Evolutionary conservation across 2,113 vertebrate genomes (phyloP).

Genomic region (Scophthalmus maximus): DNA sequence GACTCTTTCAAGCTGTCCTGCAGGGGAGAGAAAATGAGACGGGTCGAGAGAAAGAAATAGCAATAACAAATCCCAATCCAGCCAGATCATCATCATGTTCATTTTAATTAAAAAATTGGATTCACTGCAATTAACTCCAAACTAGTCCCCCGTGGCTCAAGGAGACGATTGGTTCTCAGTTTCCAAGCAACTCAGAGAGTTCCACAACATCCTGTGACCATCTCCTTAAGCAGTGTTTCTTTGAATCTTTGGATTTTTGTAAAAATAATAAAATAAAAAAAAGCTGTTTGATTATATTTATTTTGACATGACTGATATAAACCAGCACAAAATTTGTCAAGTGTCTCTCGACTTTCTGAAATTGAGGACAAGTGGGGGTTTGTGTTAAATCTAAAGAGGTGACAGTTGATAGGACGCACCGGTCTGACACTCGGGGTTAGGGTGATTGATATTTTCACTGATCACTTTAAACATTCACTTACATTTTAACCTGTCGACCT

Average conservation of each 20-base stretch:
- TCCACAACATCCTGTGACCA: slow-evolving; percentile 62
- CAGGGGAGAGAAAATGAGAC: slow-evolving; percentile 79
- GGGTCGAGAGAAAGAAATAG: slow-evolving; percentile 67
- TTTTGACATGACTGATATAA: slow-evolving; percentile 25
- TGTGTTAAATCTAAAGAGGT: slow-evolving; percentile 24
- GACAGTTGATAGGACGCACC: slow-evolving; percentile 17
- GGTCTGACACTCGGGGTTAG: slow-evolving; percentile 1
- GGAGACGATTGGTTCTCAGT: slow-evolving; percentile 69
- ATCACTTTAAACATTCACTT: slow-evolving; percentile 63
- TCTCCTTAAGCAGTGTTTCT: slow-evolving; percentile 58
- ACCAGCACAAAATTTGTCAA: slow-evolving; percentile 7
- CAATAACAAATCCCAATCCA: slow-evolving; percentile 80
- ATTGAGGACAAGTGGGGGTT: slow-evolving; percentile 3
- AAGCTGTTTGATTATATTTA: slow-evolving; percentile 33
- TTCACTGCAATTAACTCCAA: slow-evolving; percentile 82
- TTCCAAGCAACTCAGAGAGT: slow-evolving; percentile 64
- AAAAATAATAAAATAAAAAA: no score
- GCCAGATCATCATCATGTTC: slow-evolving; percentile 78
- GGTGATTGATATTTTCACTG: slow-evolving; percentile 51
- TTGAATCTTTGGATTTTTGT: slow-evolving; percentile 52
- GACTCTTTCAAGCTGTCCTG: slow-evolving; percentile 82
- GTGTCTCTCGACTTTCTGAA: slow-evolving; percentile 7
- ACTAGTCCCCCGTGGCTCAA: slow-evolving; percentile 75
- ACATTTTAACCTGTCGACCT: slow-evolving; percentile 60
- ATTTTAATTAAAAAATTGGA: slow-evolving; percentile 83